Conservation (phyloP, 2,113 vertebrate species). For the Campylorhamphus procurvoides region DNA sequence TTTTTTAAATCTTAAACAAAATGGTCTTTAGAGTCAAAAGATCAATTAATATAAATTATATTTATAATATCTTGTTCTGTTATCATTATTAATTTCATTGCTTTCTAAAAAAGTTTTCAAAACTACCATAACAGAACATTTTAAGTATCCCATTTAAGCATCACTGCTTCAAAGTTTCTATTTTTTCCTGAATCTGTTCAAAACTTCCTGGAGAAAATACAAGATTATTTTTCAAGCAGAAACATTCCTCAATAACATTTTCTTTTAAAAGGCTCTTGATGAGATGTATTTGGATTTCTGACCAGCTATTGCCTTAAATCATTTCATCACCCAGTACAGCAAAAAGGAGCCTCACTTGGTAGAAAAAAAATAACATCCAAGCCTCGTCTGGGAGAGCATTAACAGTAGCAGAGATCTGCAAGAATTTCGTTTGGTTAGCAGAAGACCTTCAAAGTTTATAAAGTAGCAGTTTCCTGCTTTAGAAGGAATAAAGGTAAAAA, state of each 20-base stretch:
- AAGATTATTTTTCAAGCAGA: constrained; percentile 18
- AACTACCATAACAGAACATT: background rate
- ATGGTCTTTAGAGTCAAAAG: background rate
- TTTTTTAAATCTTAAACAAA: background rate
- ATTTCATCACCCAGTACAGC: background rate
- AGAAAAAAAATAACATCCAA: background rate
- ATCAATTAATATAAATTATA: background rate
- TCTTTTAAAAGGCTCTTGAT: constrained; percentile 26
- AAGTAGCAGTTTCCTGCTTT: background rate
- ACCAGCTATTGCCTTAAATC: constrained; percentile 16
- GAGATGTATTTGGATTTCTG: constrained; percentile 33
- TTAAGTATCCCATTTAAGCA: background rate
- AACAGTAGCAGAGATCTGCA: background rate
- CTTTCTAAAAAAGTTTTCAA: background rate
- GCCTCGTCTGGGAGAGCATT: background rate
- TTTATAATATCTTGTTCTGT: background rate
- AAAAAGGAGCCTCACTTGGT: background rate
- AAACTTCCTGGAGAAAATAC: constrained; percentile 25
- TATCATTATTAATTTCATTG: background rate
- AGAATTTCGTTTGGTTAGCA: background rate
- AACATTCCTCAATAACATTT: constrained; percentile 12
- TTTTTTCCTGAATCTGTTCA: background rate
- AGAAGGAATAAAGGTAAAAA: background rate
- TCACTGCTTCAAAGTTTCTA: background rate
- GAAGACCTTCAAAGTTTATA: background rate